Base-by-base conservation (phyloP, 2,113 vertebrate species). In the Silurus meridionalis region DNA sequence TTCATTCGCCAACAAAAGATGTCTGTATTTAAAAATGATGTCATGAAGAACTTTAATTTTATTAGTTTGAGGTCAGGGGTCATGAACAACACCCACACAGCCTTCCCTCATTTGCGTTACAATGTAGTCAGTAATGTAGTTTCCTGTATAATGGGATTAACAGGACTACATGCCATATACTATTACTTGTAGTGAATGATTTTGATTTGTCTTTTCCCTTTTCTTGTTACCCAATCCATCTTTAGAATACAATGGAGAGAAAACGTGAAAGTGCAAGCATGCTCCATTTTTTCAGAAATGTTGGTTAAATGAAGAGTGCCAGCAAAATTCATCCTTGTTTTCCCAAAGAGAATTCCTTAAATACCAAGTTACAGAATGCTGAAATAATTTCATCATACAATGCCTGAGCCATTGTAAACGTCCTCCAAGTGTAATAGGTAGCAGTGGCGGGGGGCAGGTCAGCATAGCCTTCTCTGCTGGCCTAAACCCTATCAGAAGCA, bases 91-190 rank as follows among this genome's bases (percentile, higher is more conserved):
- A 55, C 50, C 15, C 21, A 46, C 28, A 75, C 60, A 66, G 28
- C 13, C 55, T 13, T 81, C 46, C 19, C 58, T 75, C 11, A 82
- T 82, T 83, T 77, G 80, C 71, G 66, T 87, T 58, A 78, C 60
- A 83, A 57, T 55, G 61, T 63, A 55, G 52, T 37, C 5, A 72
- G 78, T 23, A 1, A 82, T 53, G 79, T 63, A 37, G 3, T 80
- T 77, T 79, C 75, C 19, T 69, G 37, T 67, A 28, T 80, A 80
- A 85, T 67, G 37, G 50, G 58, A 85, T 85, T 85, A 80, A 80
- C 75, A 80, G 80, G 75, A 69, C 75, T 67, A 53, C 48, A 61
- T 61, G n/a, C 55, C 46, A 71, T 72, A 46, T 63, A 53, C 37
- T 82, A 81, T 74, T 81, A 52, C 53, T 53, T 52, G 60, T 61